Evolutionary conservation across 92 coral and sea anemone species (phyloP), one percentile per base, ranked within the genome.

Genomic region (Parazoanthus atlanticus): DNA sequence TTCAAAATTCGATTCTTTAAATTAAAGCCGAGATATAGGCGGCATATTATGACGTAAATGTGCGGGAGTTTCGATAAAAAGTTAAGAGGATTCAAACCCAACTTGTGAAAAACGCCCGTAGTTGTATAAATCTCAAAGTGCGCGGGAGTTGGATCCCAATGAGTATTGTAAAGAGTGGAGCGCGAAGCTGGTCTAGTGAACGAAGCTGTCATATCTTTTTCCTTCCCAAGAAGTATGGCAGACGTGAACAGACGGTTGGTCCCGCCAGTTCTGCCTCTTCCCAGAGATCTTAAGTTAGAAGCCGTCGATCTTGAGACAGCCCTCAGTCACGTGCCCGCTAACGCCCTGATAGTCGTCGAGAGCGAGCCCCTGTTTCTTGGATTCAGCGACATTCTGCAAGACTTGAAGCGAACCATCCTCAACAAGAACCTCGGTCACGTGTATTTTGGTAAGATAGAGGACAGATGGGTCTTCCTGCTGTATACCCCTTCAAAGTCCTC

Each of bases 261-360:
- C 38, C 64, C 33, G 26, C 52, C 23, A 36, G 26, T 46, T 43
- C 75, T 43, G 36, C 86, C 86, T 16, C 65, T 38, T 12, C 77
- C 86, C 3, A 66, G 78, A 41, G 86, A 67, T 67, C 86, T 83
- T 38, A 61, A 83, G 26, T 10, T 71, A 21, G 77, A 83, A 40
- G 25, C 56, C 38, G 56, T 67, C 26, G 86, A 83, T 69, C 73
- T 69, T 6, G 86, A 83, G 77, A 43, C 40, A 8, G 86, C 78
- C n/a, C 47, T 83, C 12, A 83, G n/a, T 23, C 58, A 83, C 78
- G 77, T 83, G 40, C 86, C 86, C 40, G 86, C 78, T 78, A 83
- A 83, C 64, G 86, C 86, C 75, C 61, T 83, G 61, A 61, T 83
- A 66, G 32, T 71, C 34, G 86, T 83, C 25, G 86, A 83, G 36